These are phyloP conservation scores for Spheniscus mendiculus DNA, from an alignment of 2,113 vertebrate genomes.

Conservation along the genomic window DNA sequence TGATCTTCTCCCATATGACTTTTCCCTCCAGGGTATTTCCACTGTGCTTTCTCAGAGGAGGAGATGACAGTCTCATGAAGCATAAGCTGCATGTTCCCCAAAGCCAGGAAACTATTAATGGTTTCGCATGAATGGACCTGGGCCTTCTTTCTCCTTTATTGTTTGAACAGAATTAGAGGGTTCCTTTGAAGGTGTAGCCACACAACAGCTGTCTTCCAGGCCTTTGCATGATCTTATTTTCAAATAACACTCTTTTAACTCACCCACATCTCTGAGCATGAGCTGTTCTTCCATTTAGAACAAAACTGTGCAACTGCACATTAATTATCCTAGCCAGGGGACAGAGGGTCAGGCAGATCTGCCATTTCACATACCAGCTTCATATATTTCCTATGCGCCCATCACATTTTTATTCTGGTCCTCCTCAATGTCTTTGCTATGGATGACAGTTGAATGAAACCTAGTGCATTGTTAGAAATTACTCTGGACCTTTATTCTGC, in stretches of 20 bases:
- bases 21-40: conserved; percentile 33
- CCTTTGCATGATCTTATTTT: background rate
- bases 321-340: background rate
- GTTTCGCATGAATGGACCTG: background rate
- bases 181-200: background rate
- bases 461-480: background rate
- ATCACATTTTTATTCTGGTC: background rate
- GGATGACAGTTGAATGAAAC: background rate
- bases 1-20: conserved; percentile 34
- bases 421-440: background rate
- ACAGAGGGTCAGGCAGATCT: background rate
- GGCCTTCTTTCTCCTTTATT: background rate
- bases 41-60: background rate
- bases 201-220: background rate
- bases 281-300: background rate
- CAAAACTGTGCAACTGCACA: background rate
- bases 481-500: background rate
- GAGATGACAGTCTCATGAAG: conserved; percentile 15
- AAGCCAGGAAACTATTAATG: background rate
- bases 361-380: background rate
- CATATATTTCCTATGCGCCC: background rate
- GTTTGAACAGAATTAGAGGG: background rate
- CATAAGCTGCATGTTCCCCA: background rate
- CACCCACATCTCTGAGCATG: background rate
- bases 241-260: background rate